Percentiles rank a stretch among this genome's conserved stretches.
phyloP scores from a whole-genome alignment of 2,113 vertebrate species.

The Bufo gargarizans region DNA sequence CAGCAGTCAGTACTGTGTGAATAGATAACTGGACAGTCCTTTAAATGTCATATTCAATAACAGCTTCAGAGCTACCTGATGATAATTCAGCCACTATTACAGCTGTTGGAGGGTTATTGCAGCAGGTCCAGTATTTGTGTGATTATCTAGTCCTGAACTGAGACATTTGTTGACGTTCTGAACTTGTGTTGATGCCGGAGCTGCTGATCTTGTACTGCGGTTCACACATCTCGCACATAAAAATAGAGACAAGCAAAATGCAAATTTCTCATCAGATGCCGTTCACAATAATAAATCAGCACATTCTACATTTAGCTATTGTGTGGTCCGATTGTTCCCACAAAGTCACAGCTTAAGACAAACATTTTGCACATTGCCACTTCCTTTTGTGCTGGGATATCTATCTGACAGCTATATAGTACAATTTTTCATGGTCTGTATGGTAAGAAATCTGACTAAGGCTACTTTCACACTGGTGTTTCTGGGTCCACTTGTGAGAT shows the following conservation, averaged over 20 bases:
- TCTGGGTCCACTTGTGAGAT: too few species aligned
- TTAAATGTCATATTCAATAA: too few species aligned
- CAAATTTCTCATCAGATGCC: conserved; percentile 8
- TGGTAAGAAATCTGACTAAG: too few species aligned
- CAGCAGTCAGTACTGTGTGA: too few species aligned
- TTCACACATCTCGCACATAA: conserved; percentile 25
- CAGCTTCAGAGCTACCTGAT: not conserved
- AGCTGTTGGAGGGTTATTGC: too few species aligned
- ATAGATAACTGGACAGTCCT: too few species aligned
- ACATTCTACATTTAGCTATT: conserved; percentile 37
- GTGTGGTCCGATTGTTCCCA: conserved; percentile 8
- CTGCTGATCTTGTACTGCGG: conserved; percentile 60
- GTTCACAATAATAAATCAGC: conserved; percentile 46
- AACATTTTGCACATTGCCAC: not conserved
- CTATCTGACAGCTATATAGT: too few species aligned
- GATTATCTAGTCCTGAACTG: not conserved
- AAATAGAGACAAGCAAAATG: conserved; percentile 34
- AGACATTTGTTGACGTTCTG: not conserved
- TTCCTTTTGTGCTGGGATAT: not conserved
- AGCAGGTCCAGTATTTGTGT: not conserved
- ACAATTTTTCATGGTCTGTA: too few species aligned
- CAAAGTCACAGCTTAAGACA: not conserved
- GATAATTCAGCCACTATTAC: too few species aligned
- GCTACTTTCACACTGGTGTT: too few species aligned
- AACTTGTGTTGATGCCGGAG: not conserved